Percentiles rank a stretch among this genome's conserved stretches.
phyloP scores from a whole-genome alignment of 30 jellyfish, hydroid and myxozoan genomes.

The Pelagia noctiluca region DNA sequence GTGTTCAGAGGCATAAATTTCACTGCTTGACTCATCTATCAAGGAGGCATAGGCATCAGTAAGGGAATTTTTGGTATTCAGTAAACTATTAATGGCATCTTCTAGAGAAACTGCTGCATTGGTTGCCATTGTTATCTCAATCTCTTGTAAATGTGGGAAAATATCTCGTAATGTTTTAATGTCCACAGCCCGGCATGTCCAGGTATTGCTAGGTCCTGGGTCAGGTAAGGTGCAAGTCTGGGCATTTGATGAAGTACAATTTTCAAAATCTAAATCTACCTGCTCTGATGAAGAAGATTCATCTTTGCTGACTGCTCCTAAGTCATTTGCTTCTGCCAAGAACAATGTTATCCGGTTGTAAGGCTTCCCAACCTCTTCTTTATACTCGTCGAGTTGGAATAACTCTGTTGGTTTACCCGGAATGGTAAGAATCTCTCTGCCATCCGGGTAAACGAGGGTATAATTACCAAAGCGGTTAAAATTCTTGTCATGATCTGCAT shows the following conservation, averaged over 20 bases:
- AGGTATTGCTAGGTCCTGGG: too few relatives aligned
- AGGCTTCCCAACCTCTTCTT: neutral
- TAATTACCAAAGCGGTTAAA: neutral
- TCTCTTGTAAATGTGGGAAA: neutral
- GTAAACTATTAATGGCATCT: neutral
- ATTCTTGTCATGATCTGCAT: neutral
- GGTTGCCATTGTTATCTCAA: neutral
- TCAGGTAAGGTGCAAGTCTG: too few relatives aligned
- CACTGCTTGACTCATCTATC: constrained; percentile 1
- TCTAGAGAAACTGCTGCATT: neutral
- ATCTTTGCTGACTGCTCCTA: neutral
- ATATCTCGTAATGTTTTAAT: neutral
- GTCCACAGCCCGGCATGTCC: neutral
- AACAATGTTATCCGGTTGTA: neutral
- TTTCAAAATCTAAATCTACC: neutral
- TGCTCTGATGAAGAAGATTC: too few relatives aligned
- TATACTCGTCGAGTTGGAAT: neutral
- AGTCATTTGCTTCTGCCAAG: neutral
- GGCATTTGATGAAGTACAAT: too few relatives aligned
- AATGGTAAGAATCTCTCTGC: neutral
- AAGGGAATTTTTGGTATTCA: neutral
- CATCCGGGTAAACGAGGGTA: neutral
- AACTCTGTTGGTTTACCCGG: neutral
- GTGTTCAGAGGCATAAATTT: neutral
- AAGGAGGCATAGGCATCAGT: neutral